Evolutionary conservation across 2,888 invertebrate genomes (phyloP).

Genomic region (Epistrophe eligans): DNA sequence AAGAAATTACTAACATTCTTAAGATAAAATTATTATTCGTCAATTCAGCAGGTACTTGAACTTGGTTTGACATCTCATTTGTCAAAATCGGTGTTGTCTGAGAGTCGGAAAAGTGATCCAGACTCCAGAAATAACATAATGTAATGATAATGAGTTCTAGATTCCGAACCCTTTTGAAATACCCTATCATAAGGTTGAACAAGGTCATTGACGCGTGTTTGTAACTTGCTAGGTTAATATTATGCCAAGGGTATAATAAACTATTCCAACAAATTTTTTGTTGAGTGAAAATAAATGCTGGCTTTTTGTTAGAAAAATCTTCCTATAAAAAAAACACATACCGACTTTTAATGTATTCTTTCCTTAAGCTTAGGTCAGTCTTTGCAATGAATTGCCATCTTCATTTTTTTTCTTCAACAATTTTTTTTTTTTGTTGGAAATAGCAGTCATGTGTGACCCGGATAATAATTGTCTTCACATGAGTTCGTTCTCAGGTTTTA

Average conservation of each 20-base stretch:
- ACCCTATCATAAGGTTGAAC: background rate
- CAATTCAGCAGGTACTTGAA: no score
- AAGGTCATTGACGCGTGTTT: background rate
- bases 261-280: background rate
- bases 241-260: background rate
- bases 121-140: no score
- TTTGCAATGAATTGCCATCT: background rate
- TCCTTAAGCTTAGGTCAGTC: slow-evolving; percentile 1
- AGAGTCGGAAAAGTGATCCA: no score
- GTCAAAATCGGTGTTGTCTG: no score
- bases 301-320: background rate
- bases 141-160: no score
- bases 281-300: background rate
- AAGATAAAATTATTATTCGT: no score
- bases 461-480: slow-evolving; percentile 20
- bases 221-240: background rate
- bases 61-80: no score
- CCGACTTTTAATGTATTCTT: background rate
- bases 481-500: slow-evolving; percentile 1
- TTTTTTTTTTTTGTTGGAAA: background rate
- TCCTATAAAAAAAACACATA: background rate
- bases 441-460: background rate
- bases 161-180: background rate
- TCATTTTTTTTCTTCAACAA: background rate
- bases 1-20: no score